These are phyloP conservation scores for Gallinago solitaria DNA, from an alignment of 2,797 vertebrate species.

Conservation along the genomic window DNA sequence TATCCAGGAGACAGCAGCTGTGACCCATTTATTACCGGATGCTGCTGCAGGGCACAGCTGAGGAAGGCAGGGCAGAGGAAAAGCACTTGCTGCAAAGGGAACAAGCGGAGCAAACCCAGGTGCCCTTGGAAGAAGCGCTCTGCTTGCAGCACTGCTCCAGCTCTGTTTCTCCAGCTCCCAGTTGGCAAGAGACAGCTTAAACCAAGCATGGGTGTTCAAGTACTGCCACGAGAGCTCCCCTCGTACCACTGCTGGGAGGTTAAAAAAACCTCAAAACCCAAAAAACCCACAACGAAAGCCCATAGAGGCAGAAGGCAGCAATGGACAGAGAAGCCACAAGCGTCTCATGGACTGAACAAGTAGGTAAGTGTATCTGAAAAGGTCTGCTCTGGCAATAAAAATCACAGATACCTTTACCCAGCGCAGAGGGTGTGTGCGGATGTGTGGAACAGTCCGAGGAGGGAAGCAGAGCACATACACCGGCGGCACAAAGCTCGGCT, in stretches of 20 bases:
- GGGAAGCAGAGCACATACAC: neutral
- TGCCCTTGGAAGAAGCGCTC: constrained; percentile 51
- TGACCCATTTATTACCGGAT: constrained; percentile 72
- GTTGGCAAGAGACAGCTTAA: neutral
- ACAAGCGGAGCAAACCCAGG: neutral
- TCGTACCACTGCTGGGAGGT: neutral
- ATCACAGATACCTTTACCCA: neutral
- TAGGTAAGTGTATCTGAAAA: neutral
- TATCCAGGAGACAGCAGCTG: constrained; percentile 53
- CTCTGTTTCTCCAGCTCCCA: neutral
- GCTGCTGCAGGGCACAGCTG: constrained; percentile 57
- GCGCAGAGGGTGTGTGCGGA: neutral
- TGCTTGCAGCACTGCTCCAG: neutral
- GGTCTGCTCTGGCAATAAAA: neutral
- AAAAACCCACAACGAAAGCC: neutral
- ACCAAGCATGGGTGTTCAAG: neutral
- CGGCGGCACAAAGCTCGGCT: neutral
- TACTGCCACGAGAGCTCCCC: neutral
- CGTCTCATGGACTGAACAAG: neutral
- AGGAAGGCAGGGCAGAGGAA: constrained; percentile 28
- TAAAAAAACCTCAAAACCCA: neutral
- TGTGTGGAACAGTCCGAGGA: neutral
- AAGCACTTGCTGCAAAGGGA: constrained; percentile 18
- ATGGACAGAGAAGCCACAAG: neutral
- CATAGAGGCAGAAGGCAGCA: neutral